Percentiles rank a stretch among this genome's conserved stretches.
These are phyloP conservation scores for Danionella dracula DNA, from an alignment of 2,797 vertebrate species.

Conservation along the genomic window DNA sequence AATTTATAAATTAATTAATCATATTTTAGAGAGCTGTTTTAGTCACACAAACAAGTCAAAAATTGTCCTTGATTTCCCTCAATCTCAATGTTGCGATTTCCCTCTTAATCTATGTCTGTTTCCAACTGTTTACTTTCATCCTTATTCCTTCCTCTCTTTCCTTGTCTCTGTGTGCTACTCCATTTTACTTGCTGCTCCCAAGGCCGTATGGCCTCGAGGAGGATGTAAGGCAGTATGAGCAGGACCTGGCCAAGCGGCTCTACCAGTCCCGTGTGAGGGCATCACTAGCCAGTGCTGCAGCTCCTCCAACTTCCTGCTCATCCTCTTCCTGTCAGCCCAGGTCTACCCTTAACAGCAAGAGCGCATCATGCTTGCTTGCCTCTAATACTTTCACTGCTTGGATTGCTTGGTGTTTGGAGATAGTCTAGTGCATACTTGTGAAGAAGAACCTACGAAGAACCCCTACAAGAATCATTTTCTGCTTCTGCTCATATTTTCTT, in stretches of 20 bases:
- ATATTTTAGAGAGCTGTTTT: no score
- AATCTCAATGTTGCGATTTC: constrained; percentile 54
- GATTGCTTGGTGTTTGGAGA: constrained; percentile 52
- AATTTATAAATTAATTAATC: no score
- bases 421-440: constrained; percentile 8
- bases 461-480: neutral
- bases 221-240: constrained; percentile 91
- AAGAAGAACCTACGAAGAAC: neutral
- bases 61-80: constrained; percentile 26
- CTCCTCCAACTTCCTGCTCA: constrained; percentile 58
- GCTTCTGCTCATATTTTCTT: constrained; percentile 23
- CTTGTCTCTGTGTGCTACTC: constrained; percentile 46
- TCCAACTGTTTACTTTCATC: constrained; percentile 35
- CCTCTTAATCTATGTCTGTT: constrained; percentile 35
- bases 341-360: constrained; percentile 71
- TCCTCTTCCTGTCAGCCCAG: constrained; percentile 80
- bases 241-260: constrained; percentile 88
- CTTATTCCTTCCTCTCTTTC: constrained; percentile 37
- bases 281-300: constrained; percentile 61
- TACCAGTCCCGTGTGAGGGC: constrained; percentile 87
- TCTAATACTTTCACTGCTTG: constrained; percentile 39
- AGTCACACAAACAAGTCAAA: no score
- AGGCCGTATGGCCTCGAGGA: constrained; percentile 86
- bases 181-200: constrained; percentile 42
- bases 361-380: constrained; percentile 67